Base-by-base conservation (phyloP, 2,888 invertebrate species). In the Clunio marinus region DNA sequence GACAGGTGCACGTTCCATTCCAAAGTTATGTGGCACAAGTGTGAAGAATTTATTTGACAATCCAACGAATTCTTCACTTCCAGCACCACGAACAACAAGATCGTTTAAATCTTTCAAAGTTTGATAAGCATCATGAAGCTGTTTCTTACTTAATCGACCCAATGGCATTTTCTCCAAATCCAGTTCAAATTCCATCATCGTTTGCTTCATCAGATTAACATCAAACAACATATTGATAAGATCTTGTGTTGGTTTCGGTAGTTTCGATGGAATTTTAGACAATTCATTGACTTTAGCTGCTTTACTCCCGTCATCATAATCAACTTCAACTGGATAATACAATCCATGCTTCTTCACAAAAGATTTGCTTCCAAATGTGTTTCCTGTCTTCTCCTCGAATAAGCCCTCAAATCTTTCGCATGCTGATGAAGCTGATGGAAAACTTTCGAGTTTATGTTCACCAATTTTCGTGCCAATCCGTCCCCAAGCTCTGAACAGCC, bases 131-230 rank as follows among this genome's bases (percentile, higher is more conserved):
- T 85, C 81, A 74, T 91, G 86, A 69, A 99, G 88, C 81, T 96
- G 95, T 68, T 88, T 87, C 76, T 91, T 88, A 1, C 96, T 96
- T 10, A 99, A 78, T 80, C 98, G 98, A 22, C 98, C 99, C 7
- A 99, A 80, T 0, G 99, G 99, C 98, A 99, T 97, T 80, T 98
- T 97, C 71, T 96, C 94, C 73, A 92, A 85, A 77, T 99, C 98
- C 72, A 99, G 81, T 82, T 99, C 96, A 79, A 96, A 97, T 76
- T 97, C 96, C 75, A 91, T 77, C 86, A 99, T 87, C 0, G 93
- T 89, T 76, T 87, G 87, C 76, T 95, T 95, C 97, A 99, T 98
- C 5, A 83, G 81, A 70, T 91, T 84, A 0, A 96, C 85, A 77
- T 99, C 93, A 78, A 99, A 99, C 69, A 99, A 89, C 72, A 90